Base-by-base conservation (phyloP, 2,113 vertebrate species). In the Triplophysa tibetana region DNA sequence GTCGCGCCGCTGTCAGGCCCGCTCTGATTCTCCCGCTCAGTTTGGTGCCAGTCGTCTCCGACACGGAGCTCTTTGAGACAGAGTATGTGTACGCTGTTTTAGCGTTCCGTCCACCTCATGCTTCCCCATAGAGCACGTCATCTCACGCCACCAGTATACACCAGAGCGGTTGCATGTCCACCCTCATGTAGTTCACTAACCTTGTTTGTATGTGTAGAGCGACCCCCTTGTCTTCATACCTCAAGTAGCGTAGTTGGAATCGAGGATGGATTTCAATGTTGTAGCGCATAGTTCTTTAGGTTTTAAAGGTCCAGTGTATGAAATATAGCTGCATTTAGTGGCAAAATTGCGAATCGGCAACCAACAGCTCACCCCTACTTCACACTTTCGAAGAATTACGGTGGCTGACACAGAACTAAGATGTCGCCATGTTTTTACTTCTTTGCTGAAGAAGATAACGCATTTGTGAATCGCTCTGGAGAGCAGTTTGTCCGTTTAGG, bases 1-100 rank as follows among this genome's bases (percentile, higher is more conserved):
- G 93, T 76, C 93, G 93, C 81, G 78, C 92, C 23, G 93, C 91
- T 52, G 77, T 91, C 89, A 90, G 95, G 88, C 94, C 94, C 3
- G 84, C 87, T 64, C 89, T 89, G 80, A 87, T 93, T 78, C 91
- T 93, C 41, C 82, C 91, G 72, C 91, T 94, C 89, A 90, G 86
- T 86, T 83, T 91, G 92, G 94, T 93, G 73, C 94, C 95, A 7
- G 93, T 92, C 74, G 93, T 95, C 85, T 96, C 94, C 50, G 93
- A 95, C 92, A 90, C 89, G 87, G 93, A 95, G 87, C 92, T 95
- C 89, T 94, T 93, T 69, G 91, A 95, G 88, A 87, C 93, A 50
- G 92, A 94, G 94, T 96, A 94, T 61, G 93, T 94, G 54, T 86
- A 79, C 72, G 23, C 48, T 85, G 79, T 87, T 82, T 79, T 85